These are phyloP conservation scores for Drosophila erecta DNA, from an alignment of 1,140 invertebrate species.

Conservation along the genomic window DNA sequence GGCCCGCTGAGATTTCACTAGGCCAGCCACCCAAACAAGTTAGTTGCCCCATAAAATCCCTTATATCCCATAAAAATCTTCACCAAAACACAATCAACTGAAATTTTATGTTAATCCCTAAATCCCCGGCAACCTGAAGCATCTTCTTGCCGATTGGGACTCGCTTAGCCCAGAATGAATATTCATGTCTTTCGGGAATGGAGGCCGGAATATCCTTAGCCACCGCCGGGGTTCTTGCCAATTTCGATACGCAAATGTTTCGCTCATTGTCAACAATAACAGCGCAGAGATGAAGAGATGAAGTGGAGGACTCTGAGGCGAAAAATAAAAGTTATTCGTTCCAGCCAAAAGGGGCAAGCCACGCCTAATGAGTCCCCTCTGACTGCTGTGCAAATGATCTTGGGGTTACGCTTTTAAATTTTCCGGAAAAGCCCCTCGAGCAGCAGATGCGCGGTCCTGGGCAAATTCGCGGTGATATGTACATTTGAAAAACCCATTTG, in stretches of 20 bases:
- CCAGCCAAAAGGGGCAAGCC: constrained; percentile 14
- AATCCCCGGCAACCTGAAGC: constrained; percentile 40
- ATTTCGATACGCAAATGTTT: constrained; percentile 57
- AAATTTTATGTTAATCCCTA: constrained; percentile 65
- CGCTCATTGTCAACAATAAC: constrained; percentile 51
- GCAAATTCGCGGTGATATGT: neutral
- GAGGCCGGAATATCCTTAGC: constrained; percentile 6
- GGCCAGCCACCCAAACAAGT: constrained; percentile 34
- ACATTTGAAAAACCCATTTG: constrained; percentile 3
- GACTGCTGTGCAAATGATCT: constrained; percentile 66
- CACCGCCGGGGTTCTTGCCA: constrained; percentile 34
- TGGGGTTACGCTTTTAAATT: constrained; percentile 57
- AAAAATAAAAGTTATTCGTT: constrained; percentile 50
- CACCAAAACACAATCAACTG: constrained; percentile 64
- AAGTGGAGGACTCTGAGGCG: constrained; percentile 3
- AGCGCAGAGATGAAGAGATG: constrained; percentile 12
- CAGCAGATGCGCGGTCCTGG: neutral
- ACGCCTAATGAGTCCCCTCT: constrained; percentile 68
- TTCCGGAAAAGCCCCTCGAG: constrained; percentile 1
- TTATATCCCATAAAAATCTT: constrained; percentile 46
- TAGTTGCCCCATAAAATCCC: constrained; percentile 44
- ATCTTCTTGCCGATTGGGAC: constrained; percentile 31
- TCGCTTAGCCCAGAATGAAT: constrained; percentile 54
- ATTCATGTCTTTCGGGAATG: constrained; percentile 55
- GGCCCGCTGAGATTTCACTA: constrained; percentile 43